Base-by-base conservation (phyloP, 2,113 vertebrate species). In the Spilogale gracilis region DNA sequence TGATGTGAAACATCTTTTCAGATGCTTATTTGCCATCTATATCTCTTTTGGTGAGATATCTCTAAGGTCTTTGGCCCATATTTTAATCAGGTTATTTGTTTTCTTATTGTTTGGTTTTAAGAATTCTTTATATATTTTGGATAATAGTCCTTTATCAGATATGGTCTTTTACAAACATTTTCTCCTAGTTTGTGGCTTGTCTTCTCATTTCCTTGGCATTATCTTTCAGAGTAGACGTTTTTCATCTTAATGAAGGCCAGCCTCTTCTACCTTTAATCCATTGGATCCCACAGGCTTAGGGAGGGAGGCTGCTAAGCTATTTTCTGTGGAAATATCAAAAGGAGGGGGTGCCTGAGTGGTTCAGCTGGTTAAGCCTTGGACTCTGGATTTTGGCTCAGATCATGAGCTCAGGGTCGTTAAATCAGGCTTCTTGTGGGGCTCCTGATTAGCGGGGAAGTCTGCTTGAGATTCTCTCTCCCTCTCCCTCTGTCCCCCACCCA, bases 291-390 rank as follows among this genome's bases (percentile, higher is more conserved):
- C 4, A 45, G 17, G 12, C 81, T 23, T 74, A 61, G 18, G 73
- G 4, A 78, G 7, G 27, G n/a, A 69, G 20, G 38, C 38, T 58
- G 54, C n/a, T 50, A 74, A 76, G 45, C n/a, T 94, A 78, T 86
- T 94, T 97, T 83, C 78, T 94, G 11, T 92, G 61, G 61, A 94
- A 89, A 82, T 94, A 84, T 9, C 63, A 69, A 92, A 94, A 91
- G 38, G 23, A 92, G 65, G 65, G 17, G 32, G 32, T 16, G 5
- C 65, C 32, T 69, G 30, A n/a, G 14, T 69, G 65, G 14, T 7
- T 69, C 32, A 18, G 65, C 25, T 12, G 25, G 3, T 69, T 69
- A 69, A 18, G 32, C 32, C 16, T 69, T 16, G 3, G 16, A 69
- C 32, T 69, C 32, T 69, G 17, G 32, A 69, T 69, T 69, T 69